Evolutionary conservation across 2,113 vertebrate genomes (phyloP).

Genomic region (Plectropomus leopardus): DNA sequence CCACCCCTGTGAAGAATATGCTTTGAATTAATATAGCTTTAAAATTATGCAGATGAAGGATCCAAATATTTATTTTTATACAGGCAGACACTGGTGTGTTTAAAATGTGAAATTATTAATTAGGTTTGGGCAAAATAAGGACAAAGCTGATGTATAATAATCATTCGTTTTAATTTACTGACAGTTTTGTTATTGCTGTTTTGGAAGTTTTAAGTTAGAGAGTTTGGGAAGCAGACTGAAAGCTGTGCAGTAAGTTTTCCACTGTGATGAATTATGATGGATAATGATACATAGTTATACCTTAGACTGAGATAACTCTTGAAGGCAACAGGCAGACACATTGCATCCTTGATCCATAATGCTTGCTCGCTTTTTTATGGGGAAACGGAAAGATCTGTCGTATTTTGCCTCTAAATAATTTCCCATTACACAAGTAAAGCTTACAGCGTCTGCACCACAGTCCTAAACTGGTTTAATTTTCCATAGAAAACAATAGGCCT

Average conservation of each 20-base stretch:
- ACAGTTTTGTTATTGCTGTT: background rate
- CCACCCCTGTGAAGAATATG: background rate
- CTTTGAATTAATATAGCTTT: background rate
- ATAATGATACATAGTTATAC: constrained; percentile 6
- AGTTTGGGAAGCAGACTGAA: background rate
- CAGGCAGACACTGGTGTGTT: background rate
- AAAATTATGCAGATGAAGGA: background rate
- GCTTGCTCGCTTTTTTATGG: constrained; percentile 87
- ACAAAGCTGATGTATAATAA: background rate
- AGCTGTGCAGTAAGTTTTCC: background rate
- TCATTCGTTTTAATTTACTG: background rate
- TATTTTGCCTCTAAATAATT: constrained; percentile 93
- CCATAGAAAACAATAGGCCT: constrained; percentile 88
- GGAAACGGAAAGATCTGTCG: constrained; percentile 86
- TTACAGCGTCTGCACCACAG: constrained; percentile 86
- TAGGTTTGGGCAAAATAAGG: background rate
- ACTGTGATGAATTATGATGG: constrained; percentile 2
- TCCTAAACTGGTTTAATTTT: constrained; percentile 92
- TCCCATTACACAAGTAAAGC: constrained; percentile 88
- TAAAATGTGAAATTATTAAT: background rate
- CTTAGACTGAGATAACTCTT: constrained; percentile 46
- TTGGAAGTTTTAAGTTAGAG: background rate
- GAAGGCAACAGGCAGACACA: constrained; percentile 73
- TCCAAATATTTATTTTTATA: background rate
- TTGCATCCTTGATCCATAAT: constrained; percentile 75